Conservation (phyloP, 2,888 invertebrate species). For the Sylvicola fuscatus region DNA sequence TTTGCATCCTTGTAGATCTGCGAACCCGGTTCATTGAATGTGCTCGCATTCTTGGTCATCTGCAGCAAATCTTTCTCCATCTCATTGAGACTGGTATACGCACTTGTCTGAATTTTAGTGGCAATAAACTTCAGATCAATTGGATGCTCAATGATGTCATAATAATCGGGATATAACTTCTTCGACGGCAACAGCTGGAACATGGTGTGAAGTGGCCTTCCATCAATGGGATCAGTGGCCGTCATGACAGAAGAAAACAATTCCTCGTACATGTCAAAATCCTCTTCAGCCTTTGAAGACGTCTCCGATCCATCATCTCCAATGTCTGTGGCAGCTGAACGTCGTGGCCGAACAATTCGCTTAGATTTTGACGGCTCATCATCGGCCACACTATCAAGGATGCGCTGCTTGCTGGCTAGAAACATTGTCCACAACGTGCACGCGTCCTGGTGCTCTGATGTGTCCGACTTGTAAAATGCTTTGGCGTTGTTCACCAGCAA, state of each 20-base stretch:
- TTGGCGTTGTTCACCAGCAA: conserved; percentile 86
- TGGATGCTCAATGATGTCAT: conserved; percentile 79
- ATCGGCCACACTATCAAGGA: conserved; percentile 16
- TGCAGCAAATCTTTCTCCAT: conserved; percentile 76
- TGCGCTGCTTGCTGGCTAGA: conserved; percentile 23
- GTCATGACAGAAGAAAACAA: conserved; percentile 74
- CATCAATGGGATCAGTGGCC: conserved; percentile 45
- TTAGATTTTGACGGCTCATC: conserved; percentile 17
- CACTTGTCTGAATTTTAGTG: conserved; percentile 66
- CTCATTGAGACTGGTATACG: conserved; percentile 56
- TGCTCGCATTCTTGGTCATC: conserved; percentile 88
- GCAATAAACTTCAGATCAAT: conserved; percentile 90
- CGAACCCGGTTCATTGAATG: conserved; percentile 91
- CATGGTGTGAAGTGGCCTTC: conserved; percentile 62
- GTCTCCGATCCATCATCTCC: conserved; percentile 50
- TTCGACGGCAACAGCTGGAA: conserved; percentile 87
- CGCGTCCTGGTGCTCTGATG: conserved; percentile 78
- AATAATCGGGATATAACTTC: conserved; percentile 89
- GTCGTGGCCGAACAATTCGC: conserved; percentile 17
- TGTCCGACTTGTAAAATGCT: conserved; percentile 77
- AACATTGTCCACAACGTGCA: conserved; percentile 73
- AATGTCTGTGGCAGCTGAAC: conserved; percentile 26
- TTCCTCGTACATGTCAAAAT: conserved; percentile 62
- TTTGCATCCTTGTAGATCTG: conserved; percentile 93
- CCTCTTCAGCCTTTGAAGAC: conserved; percentile 52